Evolutionary conservation across 1,140 invertebrate genomes (phyloP).

Genomic region (Platyscapa corneri): DNA sequence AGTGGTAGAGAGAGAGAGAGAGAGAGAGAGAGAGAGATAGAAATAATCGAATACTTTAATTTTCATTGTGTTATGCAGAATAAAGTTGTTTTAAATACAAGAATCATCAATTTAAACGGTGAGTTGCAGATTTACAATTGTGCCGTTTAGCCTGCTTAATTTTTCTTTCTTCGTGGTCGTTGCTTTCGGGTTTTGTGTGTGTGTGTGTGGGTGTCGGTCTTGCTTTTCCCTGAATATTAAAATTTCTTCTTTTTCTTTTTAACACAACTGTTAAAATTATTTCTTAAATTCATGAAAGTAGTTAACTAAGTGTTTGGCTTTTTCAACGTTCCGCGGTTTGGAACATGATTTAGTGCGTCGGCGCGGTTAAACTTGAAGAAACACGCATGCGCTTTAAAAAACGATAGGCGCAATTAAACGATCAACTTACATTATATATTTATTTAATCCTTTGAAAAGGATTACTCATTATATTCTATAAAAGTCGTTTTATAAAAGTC

Average conservation of each 20-base stretch:
- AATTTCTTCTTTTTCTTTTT: neutral
- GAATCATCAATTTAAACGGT: constrained; percentile 16
- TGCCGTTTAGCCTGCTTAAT: constrained; percentile 28
- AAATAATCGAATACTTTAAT: neutral
- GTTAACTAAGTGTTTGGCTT: neutral
- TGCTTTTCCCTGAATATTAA: neutral
- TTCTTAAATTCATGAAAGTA: neutral
- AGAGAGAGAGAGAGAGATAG: too few relatives aligned
- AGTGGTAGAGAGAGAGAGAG: neutral
- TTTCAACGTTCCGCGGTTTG: neutral
- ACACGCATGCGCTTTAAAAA: neutral
- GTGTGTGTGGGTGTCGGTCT: constrained; percentile 25
- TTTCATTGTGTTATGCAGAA: neutral
- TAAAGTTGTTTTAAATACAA: neutral
- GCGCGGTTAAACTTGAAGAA: neutral
- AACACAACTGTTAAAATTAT: neutral
- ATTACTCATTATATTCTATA: too few relatives aligned
- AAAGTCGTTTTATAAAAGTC: too few relatives aligned
- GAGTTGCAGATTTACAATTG: constrained; percentile 41
- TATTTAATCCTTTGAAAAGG: neutral
- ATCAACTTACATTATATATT: neutral
- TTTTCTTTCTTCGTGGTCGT: neutral
- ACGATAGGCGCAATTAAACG: neutral
- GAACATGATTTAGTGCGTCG: constrained; percentile 15
- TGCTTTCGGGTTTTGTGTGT: constrained; percentile 22